A percentile compares a stretch with the other conserved stretches of the same genome.
These are phyloP conservation scores for Chionoecetes opilio DNA, from an alignment of 1,140 invertebrate genomes.

Conservation along the genomic window DNA sequence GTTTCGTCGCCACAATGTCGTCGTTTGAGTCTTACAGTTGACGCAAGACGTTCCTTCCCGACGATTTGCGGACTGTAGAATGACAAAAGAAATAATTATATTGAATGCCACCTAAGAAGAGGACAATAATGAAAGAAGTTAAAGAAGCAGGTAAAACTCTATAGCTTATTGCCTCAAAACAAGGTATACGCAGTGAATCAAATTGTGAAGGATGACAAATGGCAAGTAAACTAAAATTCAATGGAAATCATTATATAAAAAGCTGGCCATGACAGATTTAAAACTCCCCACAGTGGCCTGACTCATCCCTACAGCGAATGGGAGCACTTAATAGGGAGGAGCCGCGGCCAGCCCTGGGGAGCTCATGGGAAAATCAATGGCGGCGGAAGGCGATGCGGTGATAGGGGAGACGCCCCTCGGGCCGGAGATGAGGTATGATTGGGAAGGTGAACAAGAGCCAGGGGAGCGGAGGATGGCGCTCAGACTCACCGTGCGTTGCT, in stretches of 20 bases:
- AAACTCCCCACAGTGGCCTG: background rate
- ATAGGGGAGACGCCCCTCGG: constrained; percentile 58
- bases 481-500: constrained; percentile 81
- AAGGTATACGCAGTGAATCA: too few relatives aligned
- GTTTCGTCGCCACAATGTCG: constrained; percentile 97
- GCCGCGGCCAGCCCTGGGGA: background rate
- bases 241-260: too few relatives aligned
- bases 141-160: too few relatives aligned
- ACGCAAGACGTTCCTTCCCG: constrained; percentile 96
- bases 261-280: too few relatives aligned
- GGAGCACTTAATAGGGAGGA: background rate
- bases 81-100: background rate
- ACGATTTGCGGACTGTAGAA: constrained; percentile 93
- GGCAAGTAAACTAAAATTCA: background rate
- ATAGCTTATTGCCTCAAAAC: too few relatives aligned
- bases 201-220: too few relatives aligned
- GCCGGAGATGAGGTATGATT: constrained; percentile 63
- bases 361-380: constrained; percentile 64
- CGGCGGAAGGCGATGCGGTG: constrained; percentile 55
- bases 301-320: background rate
- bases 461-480: constrained; percentile 42
- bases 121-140: too few relatives aligned
- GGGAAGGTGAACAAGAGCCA: constrained; percentile 43
- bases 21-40: constrained; percentile 98
- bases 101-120: too few relatives aligned